These are phyloP conservation scores for Mugil cephalus DNA, from an alignment of 2,113 vertebrate genomes.

Conservation along the genomic window DNA sequence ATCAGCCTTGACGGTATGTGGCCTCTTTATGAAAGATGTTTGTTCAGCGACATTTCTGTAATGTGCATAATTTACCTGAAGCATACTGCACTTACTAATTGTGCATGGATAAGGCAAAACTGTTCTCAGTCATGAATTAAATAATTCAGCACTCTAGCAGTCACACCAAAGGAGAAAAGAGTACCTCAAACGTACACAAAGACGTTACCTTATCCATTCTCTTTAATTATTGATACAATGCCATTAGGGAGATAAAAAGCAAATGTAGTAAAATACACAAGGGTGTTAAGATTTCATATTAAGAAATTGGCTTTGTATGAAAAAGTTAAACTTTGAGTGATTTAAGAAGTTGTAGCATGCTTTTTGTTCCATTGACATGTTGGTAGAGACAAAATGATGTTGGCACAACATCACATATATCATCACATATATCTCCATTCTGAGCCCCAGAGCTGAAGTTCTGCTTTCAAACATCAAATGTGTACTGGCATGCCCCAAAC, in stretches of 20 bases:
- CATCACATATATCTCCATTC: conserved; percentile 42
- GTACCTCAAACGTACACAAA: conserved; percentile 2
- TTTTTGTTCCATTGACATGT: conserved; percentile 19
- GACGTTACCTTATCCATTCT: not conserved
- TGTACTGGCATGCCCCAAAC: conserved; percentile 39
- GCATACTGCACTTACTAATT: conserved; percentile 47
- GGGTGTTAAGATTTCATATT: too few relatives aligned
- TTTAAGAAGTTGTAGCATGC: not conserved
- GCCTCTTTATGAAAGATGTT: conserved; percentile 52
- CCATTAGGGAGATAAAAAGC: not conserved
- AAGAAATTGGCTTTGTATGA: conserved; percentile 1
- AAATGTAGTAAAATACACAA: not conserved
- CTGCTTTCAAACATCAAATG: conserved; percentile 41
- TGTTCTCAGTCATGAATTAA: conserved; percentile 35
- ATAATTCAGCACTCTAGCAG: conserved; percentile 39
- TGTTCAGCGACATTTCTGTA: conserved; percentile 48
- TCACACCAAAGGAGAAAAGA: conserved; percentile 13
- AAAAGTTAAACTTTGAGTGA: too few relatives aligned
- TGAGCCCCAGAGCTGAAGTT: conserved; percentile 32
- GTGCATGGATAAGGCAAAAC: conserved; percentile 48
- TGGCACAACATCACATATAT: conserved; percentile 45
- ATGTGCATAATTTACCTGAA: conserved; percentile 55
- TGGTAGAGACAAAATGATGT: too few relatives aligned
- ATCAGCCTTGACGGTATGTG: conserved; percentile 50
- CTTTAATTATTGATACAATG: conserved; percentile 2